Evolutionary conservation across 2,888 invertebrate species (phyloP).

Genomic region (Morpho helenor): DNA sequence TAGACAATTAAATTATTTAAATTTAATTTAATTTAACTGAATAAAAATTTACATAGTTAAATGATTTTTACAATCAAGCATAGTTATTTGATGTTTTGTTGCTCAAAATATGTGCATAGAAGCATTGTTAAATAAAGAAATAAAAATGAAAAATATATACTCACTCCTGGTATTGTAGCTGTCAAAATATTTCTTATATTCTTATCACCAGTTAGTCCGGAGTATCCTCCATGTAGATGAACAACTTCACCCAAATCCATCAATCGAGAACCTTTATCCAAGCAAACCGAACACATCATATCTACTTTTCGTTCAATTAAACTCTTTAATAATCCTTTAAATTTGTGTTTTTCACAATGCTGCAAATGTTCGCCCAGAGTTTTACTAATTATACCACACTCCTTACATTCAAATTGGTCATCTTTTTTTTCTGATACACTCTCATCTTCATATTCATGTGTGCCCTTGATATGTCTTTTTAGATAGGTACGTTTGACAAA

Average conservation of each 20-base stretch:
- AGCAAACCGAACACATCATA: conserved; percentile 53
- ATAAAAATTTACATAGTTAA: too few species aligned
- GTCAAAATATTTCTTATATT: conserved; percentile 47
- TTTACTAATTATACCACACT: conserved; percentile 41
- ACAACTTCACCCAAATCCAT: conserved; percentile 45
- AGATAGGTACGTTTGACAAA: conserved; percentile 50
- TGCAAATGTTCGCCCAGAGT: conserved; percentile 46
- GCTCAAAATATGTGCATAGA: too few species aligned
- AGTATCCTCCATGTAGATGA: conserved; percentile 56
- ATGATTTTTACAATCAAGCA: too few species aligned
- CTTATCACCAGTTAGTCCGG: conserved; percentile 52
- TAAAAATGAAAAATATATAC: conserved; percentile 30
- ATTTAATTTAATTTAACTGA: too few species aligned
- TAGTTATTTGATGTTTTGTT: too few species aligned
- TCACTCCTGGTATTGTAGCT: conserved; percentile 57
- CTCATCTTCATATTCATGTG: conserved; percentile 26
- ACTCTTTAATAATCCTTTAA: conserved; percentile 50
- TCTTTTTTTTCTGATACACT: conserved; percentile 4
- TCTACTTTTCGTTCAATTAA: conserved; percentile 50
- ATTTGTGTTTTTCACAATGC: conserved; percentile 67
- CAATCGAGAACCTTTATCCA: conserved; percentile 43
- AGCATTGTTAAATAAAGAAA: too few species aligned
- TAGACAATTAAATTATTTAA: too few species aligned
- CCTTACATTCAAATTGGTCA: conserved; percentile 44
- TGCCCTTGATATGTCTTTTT: conserved; percentile 45